Conservation (phyloP, 2,113 vertebrate genomes). For the Lamprotornis superbus region DNA sequence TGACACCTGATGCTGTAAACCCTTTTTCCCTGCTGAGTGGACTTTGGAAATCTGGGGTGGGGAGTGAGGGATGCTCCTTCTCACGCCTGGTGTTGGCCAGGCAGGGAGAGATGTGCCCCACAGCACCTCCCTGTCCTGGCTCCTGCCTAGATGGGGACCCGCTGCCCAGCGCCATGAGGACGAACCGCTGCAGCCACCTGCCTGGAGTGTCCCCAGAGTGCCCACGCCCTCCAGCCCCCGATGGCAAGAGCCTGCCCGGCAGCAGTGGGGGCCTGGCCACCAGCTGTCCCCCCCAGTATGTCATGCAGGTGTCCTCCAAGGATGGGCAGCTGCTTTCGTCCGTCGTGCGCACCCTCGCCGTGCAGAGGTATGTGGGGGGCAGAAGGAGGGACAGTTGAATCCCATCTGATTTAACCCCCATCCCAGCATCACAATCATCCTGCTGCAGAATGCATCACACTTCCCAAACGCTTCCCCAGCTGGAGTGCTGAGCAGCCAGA, state of each 20-base stretch:
- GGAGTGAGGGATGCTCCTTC: neutral
- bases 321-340: constrained; percentile 82
- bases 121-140: neutral
- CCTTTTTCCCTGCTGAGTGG: neutral
- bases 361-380: constrained; percentile 72
- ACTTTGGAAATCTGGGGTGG: accelerated
- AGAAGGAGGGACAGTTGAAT: accelerated
- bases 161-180: constrained; percentile 79
- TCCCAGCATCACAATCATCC: neutral
- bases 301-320: constrained; percentile 81
- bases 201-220: constrained; percentile 78
- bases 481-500: accelerated
- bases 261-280: constrained; percentile 52
- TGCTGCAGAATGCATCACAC: accelerated
- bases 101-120: neutral
- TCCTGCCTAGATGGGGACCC: constrained; percentile 74
- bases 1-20: accelerated
- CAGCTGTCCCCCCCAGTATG: constrained; percentile 77
- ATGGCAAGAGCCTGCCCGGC: constrained; percentile 70
- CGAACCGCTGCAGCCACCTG: constrained; percentile 78
- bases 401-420: accelerated
- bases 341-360: constrained; percentile 73
- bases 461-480: neutral
- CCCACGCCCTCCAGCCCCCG: constrained; percentile 31
- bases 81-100: accelerated